Evolutionary conservation across 2,113 vertebrate species (phyloP).

Genomic region (Oreochromis spilurus): DNA sequence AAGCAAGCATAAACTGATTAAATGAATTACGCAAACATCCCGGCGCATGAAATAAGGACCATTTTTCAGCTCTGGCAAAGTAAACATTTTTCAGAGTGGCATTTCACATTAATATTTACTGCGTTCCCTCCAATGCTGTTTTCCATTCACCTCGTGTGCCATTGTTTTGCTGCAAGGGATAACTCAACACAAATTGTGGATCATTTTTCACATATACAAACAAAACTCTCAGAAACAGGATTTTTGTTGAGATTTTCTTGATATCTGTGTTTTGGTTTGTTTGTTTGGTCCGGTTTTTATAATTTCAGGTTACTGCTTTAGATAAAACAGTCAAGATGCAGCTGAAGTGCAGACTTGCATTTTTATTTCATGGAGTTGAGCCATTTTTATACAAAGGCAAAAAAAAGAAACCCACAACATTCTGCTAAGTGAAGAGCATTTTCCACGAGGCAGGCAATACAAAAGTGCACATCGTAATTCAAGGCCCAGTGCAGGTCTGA

Average conservation of each 20-base stretch:
- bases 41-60: conserved; percentile 16
- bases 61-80: conserved; percentile 32
- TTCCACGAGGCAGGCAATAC: background rate
- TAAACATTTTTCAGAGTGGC: conserved; percentile 36
- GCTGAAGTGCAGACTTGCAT: background rate
- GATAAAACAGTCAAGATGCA: background rate
- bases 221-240: background rate
- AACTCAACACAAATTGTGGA: conserved; percentile 20
- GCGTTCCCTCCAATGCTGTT: background rate
- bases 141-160: conserved; percentile 1
- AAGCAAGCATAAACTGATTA: conserved; percentile 36
- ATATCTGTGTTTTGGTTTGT: background rate
- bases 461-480: background rate
- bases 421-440: background rate
- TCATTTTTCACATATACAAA: background rate
- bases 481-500: background rate
- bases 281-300: background rate
- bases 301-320: background rate
- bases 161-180: background rate
- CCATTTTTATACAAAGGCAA: background rate
- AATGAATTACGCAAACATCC: conserved; percentile 51
- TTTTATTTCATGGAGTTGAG: background rate
- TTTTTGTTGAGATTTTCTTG: background rate
- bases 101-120: conserved; percentile 34
- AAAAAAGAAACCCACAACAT: background rate